These are phyloP conservation scores for Neria commutata DNA, from an alignment of 2,888 invertebrate species.

Conservation along the genomic window DNA sequence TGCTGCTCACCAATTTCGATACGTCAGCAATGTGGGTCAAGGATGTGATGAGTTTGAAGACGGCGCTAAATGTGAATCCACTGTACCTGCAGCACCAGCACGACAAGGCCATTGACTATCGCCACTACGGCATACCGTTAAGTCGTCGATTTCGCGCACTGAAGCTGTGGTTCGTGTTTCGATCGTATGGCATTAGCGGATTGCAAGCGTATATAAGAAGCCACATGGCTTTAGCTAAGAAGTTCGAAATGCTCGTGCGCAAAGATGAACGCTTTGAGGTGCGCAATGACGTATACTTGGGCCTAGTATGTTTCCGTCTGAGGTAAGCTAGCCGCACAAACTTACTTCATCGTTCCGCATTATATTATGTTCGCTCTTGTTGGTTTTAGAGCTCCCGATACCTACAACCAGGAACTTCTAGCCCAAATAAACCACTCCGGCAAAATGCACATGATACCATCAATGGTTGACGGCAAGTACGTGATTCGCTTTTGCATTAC, in stretches of 20 bases:
- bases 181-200: slow-evolving; percentile 81
- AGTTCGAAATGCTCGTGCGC: slow-evolving; percentile 73
- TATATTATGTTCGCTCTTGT: background rate
- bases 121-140: slow-evolving; percentile 88
- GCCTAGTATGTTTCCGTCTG: slow-evolving; percentile 80
- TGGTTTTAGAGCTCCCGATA: slow-evolving; percentile 68
- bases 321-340: slow-evolving; percentile 40
- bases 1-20: slow-evolving; percentile 84
- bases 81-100: slow-evolving; percentile 84
- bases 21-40: slow-evolving; percentile 85
- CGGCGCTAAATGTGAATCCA: slow-evolving; percentile 85
- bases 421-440: slow-evolving; percentile 83
- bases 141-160: slow-evolving; percentile 83
- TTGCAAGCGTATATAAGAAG: slow-evolving; percentile 84
- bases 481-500: slow-evolving; percentile 82
- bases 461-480: slow-evolving; percentile 76
- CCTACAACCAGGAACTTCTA: slow-evolving; percentile 75
- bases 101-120: slow-evolving; percentile 72
- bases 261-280: slow-evolving; percentile 78
- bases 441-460: slow-evolving; percentile 85
- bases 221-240: slow-evolving; percentile 78
- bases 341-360: background rate
- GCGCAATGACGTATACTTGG: slow-evolving; percentile 75
- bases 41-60: slow-evolving; percentile 77
- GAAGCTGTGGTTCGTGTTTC: slow-evolving; percentile 86